Evolutionary conservation across 1,140 invertebrate genomes (phyloP).

Genomic region (Brachionus koreanus): DNA sequence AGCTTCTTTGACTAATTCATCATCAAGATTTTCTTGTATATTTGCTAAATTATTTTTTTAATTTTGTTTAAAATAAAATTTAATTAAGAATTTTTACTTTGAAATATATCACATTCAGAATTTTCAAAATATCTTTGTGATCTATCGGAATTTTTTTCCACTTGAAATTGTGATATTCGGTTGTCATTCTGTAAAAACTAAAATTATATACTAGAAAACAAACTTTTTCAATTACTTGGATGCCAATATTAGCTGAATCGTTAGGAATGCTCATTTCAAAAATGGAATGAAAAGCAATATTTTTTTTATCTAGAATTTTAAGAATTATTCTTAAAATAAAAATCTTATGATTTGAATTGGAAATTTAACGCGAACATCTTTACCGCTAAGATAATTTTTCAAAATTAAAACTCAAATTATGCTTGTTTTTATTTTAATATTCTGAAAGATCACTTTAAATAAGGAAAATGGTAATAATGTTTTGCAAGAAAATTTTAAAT

Average conservation of each 20-base stretch:
- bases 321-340: background rate
- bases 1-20: conserved; percentile 87
- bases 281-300: background rate
- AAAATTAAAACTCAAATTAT: background rate
- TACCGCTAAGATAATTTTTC: background rate
- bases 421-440: background rate
- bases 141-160: background rate
- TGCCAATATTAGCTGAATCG: background rate
- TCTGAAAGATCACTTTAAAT: conserved; percentile 11
- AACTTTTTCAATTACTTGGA: background rate
- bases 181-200: background rate
- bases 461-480: background rate
- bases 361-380: background rate
- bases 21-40: conserved; percentile 67
- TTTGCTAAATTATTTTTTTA: conserved; percentile 50
- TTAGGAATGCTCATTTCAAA: background rate
- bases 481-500: background rate
- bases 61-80: background rate
- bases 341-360: background rate
- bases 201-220: background rate
- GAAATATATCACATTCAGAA: conserved; percentile 26
- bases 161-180: background rate
- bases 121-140: background rate
- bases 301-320: background rate
- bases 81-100: background rate